These are phyloP conservation scores for Thaleichthys pacificus DNA, from an alignment of 2,797 vertebrate species.

Conservation along the genomic window DNA sequence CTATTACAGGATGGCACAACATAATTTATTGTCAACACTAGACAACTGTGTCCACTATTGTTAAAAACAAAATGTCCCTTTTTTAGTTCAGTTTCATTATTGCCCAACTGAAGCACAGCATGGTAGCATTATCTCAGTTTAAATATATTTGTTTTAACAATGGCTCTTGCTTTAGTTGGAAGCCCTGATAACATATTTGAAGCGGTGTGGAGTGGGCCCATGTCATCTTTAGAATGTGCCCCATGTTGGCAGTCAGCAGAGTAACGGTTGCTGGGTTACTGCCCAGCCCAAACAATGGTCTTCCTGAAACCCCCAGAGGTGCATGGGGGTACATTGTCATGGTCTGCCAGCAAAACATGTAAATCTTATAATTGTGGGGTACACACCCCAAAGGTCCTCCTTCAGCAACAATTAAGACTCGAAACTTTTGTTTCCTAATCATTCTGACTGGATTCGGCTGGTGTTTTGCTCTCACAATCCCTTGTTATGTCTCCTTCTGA, in stretches of 20 bases:
- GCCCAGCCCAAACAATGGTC: constrained; percentile 60
- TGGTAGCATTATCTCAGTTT: constrained; percentile 29
- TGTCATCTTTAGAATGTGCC: constrained; percentile 51
- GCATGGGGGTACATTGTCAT: constrained; percentile 52
- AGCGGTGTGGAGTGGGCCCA: constrained; percentile 36
- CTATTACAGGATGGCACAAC: neutral
- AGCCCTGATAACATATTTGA: constrained; percentile 21
- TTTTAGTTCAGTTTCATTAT: neutral
- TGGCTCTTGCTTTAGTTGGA: constrained; percentile 23
- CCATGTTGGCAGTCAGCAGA: constrained; percentile 55
- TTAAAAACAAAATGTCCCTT: neutral
- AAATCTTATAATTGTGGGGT: constrained; percentile 64
- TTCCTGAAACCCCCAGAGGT: constrained; percentile 36
- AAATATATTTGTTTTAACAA: constrained; percentile 37
- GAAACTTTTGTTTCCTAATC: constrained; percentile 42
- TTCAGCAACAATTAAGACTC: constrained; percentile 56
- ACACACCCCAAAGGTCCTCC: constrained; percentile 46
- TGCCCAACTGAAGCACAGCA: constrained; percentile 12
- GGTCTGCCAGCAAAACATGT: constrained; percentile 39
- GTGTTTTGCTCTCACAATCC: constrained; percentile 60
- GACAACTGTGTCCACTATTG: constrained; percentile 32
- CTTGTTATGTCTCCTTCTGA: constrained; percentile 63
- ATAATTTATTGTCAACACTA: no score
- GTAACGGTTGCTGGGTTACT: constrained; percentile 59
- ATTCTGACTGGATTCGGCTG: constrained; percentile 44